A percentile compares a stretch with the other conserved stretches of the same genome.
phyloP scores from a whole-genome alignment of 2,888 invertebrate genomes.

The Apomyelois bistriatella region DNA sequence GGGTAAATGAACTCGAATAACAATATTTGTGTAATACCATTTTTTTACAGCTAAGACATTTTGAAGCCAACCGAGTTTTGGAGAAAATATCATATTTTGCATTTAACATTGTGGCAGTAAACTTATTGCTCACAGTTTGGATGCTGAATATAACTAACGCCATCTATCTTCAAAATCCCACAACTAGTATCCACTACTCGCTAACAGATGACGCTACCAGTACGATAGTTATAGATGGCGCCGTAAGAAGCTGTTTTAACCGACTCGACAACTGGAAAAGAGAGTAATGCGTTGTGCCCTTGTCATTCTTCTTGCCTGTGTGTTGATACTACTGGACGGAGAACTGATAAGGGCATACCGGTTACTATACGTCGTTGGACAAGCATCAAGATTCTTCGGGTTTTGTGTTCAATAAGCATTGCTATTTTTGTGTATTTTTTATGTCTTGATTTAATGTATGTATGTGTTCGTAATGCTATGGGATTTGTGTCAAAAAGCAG shows the following conservation, averaged over 20 bases:
- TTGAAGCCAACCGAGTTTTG: not conserved
- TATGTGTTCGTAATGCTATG: too few relatives aligned
- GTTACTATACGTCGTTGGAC: conserved; percentile 39
- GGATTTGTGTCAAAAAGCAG: too few relatives aligned
- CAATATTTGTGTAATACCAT: too few relatives aligned
- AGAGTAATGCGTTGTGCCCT: conserved; percentile 82
- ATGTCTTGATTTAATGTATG: too few relatives aligned
- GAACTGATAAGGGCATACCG: conserved; percentile 98
- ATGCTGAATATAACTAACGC: conserved; percentile 40
- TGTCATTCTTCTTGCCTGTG: conserved; percentile 97
- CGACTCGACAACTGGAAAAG: conserved; percentile 7
- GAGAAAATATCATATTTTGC: conserved; percentile 31
- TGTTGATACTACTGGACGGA: conserved; percentile 94
- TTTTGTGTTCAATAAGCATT: too few relatives aligned
- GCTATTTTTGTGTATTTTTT: too few relatives aligned
- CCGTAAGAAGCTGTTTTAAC: not conserved
- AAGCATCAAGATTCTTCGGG: not conserved
- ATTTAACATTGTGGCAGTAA: conserved; percentile 39
- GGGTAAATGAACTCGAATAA: too few relatives aligned
- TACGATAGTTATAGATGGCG: not conserved
- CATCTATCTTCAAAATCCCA: conserved; percentile 25
- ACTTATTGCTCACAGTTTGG: conserved; percentile 28
- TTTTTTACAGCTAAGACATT: not conserved
- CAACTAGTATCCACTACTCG: conserved; percentile 31
- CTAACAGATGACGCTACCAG: conserved; percentile 36